Evolutionary conservation across 1,140 invertebrate species (phyloP).

Genomic region (Apis laboriosa): DNA sequence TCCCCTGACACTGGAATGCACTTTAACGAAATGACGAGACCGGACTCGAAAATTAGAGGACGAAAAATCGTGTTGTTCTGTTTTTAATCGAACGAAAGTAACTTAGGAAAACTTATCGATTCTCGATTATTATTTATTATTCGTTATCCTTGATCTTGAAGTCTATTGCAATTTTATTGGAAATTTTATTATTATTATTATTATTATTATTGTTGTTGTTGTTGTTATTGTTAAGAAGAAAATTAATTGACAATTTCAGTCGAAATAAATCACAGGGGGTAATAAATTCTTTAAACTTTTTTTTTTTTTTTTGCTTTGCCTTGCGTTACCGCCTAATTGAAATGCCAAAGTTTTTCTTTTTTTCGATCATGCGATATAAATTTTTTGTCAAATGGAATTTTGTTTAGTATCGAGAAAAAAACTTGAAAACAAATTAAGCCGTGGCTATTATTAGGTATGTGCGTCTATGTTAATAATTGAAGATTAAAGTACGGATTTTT

Average conservation of each 20-base stretch:
- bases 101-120: too few species aligned
- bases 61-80: too few species aligned
- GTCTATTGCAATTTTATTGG: too few species aligned
- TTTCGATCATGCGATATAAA: background rate
- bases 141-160: too few species aligned
- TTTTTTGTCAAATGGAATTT: background rate
- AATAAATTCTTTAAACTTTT: background rate
- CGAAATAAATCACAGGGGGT: background rate
- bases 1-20: background rate
- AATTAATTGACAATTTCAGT: background rate
- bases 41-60: background rate
- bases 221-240: too few species aligned
- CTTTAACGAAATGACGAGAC: background rate
- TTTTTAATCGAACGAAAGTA: background rate
- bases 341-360: background rate
- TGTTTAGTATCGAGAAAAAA: background rate
- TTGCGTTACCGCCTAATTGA: background rate
- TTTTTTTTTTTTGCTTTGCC: background rate
- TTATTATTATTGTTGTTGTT: too few species aligned
- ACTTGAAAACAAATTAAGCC: background rate
- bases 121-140: too few species aligned
- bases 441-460: background rate
- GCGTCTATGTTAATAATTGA: background rate
- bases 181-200: too few species aligned
- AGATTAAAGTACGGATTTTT: background rate